phyloP scores from a whole-genome alignment of 2,113 vertebrate species.

The Scomber colias region DNA sequence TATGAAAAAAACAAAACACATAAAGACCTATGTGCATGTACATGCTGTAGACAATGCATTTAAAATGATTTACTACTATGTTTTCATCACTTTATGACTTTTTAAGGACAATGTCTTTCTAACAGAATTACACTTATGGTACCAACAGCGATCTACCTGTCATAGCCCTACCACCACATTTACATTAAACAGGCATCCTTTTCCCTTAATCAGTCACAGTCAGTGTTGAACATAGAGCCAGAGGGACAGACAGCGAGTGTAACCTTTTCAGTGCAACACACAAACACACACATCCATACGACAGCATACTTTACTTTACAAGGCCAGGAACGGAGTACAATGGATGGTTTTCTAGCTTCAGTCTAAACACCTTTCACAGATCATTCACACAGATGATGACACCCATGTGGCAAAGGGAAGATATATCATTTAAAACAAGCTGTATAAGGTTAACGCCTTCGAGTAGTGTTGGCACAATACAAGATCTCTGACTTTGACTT shows the following conservation, averaged over 20 bases:
- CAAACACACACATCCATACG: conserved; percentile 39
- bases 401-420: neutral
- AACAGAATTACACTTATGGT: neutral
- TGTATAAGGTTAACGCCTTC: conserved; percentile 5
- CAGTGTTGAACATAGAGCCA: conserved; percentile 19
- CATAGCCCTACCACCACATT: conserved; percentile 34
- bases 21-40: neutral
- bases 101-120: conserved; percentile 2
- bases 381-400: conserved; percentile 26
- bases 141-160: conserved; percentile 15
- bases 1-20: neutral
- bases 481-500: neutral
- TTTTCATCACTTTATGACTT: conserved; percentile 5
- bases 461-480: neutral
- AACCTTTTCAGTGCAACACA: conserved; percentile 43
- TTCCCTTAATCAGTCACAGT: conserved; percentile 61
- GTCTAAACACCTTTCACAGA: conserved; percentile 39
- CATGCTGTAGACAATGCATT: neutral
- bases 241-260: conserved; percentile 23
- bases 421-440: conserved; percentile 9
- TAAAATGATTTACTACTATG: neutral
- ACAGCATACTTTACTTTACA: conserved; percentile 68
- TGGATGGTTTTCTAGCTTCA: conserved; percentile 31
- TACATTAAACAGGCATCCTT: conserved; percentile 63
- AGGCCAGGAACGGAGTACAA: conserved; percentile 50